Evolutionary conservation across 2,113 vertebrate genomes (phyloP), one percentile per base, ranked within the genome.

Genomic region (Kobus ellipsiprymnus): DNA sequence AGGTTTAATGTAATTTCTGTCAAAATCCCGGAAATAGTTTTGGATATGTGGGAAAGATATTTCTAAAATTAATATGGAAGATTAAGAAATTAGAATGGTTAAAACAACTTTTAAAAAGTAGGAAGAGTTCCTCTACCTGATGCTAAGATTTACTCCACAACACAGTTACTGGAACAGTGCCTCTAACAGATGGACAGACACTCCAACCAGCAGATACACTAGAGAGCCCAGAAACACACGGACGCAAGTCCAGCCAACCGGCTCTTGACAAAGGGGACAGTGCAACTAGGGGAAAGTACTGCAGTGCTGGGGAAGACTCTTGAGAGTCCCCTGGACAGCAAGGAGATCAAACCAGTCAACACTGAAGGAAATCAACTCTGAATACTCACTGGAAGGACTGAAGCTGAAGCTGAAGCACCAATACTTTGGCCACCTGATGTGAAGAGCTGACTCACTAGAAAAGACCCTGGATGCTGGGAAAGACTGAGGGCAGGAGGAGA

Each of bases 191-290:
- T 14, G 36, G 5, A 19, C 30, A 85, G 80, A 97, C 4, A 29
- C 2, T 55, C 3, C 50, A 36, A 7, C n/a, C 40, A 59, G 23
- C 6, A 19, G n/a, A 59, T 7, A 50, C 46, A 36, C 59, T 23
- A 48, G 44, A 87, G 12, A 81, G 17, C 17, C 6, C 25, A 71
- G 95, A 87, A 59, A 57, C 7, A 40, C 17, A n/a, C 3, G 1
- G 15, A n/a, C 0, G 9, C 25, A 9, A 19, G 30, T 1, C 7
- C 0, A 1, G 14, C 40, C 77, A 50, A 8, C 1, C 15, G 78
- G 17, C 74, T 48, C 88, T 46, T 77, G 48, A 90, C 23, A 36
- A 25, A 40, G 13, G 23, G 46, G 59, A 29, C 71, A 57, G 57
- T 4, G 19, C 3, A 14, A 46, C 67, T 8, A 29, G n/a, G n/a